A percentile compares a stretch with the other conserved stretches of the same genome.
These are phyloP conservation scores for Choloepus didactylus DNA, from an alignment of 2,797 vertebrate species.

Conservation along the genomic window DNA sequence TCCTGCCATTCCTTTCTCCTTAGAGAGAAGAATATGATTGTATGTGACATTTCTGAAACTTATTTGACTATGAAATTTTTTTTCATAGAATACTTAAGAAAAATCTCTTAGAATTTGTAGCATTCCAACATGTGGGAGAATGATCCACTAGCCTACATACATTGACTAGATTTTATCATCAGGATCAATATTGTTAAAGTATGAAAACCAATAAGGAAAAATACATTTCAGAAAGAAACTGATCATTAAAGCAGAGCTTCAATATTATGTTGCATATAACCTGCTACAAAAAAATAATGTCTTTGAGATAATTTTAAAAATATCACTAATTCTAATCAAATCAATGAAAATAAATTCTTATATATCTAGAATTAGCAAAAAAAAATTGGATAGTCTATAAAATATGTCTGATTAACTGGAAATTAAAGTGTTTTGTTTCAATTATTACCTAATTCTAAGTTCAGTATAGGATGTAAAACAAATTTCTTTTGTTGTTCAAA, in stretches of 20 bases:
- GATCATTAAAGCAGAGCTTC: background rate
- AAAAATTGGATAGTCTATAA: background rate
- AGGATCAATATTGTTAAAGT: slow-evolving; percentile 6
- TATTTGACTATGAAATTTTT: background rate
- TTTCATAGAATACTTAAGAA: background rate
- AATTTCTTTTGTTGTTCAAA: background rate
- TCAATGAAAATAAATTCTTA: background rate
- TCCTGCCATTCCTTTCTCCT: background rate
- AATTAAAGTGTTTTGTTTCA: background rate
- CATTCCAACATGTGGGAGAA: background rate
- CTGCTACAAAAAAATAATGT: background rate
- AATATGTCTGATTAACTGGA: background rate
- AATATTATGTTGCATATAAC: background rate
- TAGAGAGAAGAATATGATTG: background rate
- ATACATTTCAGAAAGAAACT: slow-evolving; percentile 36
- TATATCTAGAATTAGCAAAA: background rate
- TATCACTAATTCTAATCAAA: slow-evolving; percentile 4
- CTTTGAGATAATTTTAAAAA: slow-evolving; percentile 5
- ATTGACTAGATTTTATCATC: background rate
- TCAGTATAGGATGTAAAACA: background rate
- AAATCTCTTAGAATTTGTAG: background rate
- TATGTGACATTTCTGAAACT: slow-evolving; percentile 7
- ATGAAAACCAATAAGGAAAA: background rate
- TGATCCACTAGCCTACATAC: background rate
- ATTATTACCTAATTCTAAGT: slow-evolving; percentile 18